Base-by-base conservation (phyloP, 2,888 invertebrate genomes). In the Andrena praecox region DNA sequence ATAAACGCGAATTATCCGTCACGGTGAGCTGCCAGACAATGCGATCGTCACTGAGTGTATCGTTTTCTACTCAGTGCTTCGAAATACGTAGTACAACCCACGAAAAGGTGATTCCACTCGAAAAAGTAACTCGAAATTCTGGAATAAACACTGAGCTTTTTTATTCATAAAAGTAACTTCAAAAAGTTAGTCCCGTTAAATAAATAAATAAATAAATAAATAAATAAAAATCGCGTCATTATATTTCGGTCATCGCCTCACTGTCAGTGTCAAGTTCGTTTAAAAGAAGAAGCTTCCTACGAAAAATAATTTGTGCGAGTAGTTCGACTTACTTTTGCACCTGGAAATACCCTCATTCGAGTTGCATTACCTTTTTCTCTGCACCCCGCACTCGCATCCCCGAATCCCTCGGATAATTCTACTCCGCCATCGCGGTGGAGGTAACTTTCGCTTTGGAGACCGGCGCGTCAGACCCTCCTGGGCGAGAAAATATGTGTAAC, bases 1-100 rank as follows among this genome's bases (percentile, higher is more conserved):
- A 64, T 64, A 73, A 73, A 72, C 12, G 50, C 56, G 24, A 56
- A 56, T 56, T 52, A 66, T 60, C 50, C 16, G 2, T 12, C 27
- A 33, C 31, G 29, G 54, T 29, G 12, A 24, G 27, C 48, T 4
- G 12, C 63, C 63, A 24, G 52, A 72, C 31, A 56, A 63, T 54
- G 4, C 8, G 29, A 71, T 62, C 69, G 10, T 54, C 62, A n/a
- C 62, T 52, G n/a, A 48, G 27, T 5, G 59, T 8, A 4, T 27
- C 69, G 10, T 29, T 20, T 35, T 42, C 10, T 27, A 56, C 20
- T 10, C 20, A 10, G 24, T 56, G 24, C 10, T 24, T 24, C 8
- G 20, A 24, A 56, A 20, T 52, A 20, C 52, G 52, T 20, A 8
- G 52, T n/a, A 20, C 52, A 52, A 42, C 42, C 42, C 42, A 5